Evolutionary conservation across 1,140 invertebrate species (phyloP).

Genomic region (Manduca sexta): DNA sequence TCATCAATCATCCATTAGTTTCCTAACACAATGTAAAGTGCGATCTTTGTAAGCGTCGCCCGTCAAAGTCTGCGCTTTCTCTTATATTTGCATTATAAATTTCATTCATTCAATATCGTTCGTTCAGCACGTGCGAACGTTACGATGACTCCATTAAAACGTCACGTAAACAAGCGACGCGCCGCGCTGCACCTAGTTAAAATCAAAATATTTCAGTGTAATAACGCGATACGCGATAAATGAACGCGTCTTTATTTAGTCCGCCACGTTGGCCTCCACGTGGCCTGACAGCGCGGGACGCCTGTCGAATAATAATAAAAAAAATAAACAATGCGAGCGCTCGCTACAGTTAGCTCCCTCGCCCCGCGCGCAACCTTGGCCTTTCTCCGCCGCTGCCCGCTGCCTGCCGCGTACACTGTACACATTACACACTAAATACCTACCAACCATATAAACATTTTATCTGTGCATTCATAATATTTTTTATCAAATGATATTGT

Average conservation of each 20-base stretch:
- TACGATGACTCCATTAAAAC: no score
- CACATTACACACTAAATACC: not conserved
- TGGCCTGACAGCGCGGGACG: constrained; percentile 16
- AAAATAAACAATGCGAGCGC: constrained; percentile 30
- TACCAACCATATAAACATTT: constrained; percentile 1
- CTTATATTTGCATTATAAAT: no score
- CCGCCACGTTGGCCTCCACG: constrained; percentile 29
- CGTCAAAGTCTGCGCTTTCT: no score
- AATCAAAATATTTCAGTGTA: not conserved
- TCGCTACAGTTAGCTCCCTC: constrained; percentile 20
- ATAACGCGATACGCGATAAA: constrained; percentile 3
- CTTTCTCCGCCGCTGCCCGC: constrained; percentile 20
- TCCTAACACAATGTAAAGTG: no score
- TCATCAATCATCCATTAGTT: no score
- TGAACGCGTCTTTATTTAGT: constrained; percentile 13
- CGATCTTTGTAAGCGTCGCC: no score
- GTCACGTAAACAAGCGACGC: no score
- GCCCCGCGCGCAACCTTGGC: constrained; percentile 41
- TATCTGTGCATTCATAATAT: no score
- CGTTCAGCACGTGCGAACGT: no score
- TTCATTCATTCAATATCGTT: no score
- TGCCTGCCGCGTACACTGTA: not conserved
- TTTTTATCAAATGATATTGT: no score
- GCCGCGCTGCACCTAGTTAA: not conserved
- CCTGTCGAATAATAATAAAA: constrained; percentile 37